Percentiles rank a stretch among this genome's conserved stretches.
Evolutionary conservation across 2,113 vertebrate genomes (phyloP).

Genomic region (Phyllopteryx taeniolatus): DNA sequence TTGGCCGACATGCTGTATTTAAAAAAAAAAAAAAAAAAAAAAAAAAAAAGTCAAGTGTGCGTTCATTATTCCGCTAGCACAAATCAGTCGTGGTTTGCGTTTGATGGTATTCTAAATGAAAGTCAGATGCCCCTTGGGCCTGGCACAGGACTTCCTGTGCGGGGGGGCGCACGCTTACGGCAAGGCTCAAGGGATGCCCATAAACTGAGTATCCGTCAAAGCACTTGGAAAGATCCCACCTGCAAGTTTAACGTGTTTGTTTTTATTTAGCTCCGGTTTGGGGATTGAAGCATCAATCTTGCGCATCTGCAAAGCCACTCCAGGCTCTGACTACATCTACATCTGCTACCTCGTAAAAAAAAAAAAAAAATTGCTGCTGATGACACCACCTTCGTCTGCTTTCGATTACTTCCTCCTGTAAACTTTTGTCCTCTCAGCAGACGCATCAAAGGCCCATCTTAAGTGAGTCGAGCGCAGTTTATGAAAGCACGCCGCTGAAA

Average conservation of each 20-base stretch:
- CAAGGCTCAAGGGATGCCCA: background rate
- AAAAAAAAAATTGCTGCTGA: background rate
- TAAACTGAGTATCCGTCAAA: background rate
- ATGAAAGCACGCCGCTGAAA: background rate
- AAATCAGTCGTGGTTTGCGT: background rate
- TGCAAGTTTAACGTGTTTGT: background rate
- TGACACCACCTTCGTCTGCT: background rate
- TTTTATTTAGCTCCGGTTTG: background rate
- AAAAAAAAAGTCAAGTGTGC: background rate
- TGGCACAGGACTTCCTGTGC: background rate
- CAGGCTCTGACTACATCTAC: slow-evolving; percentile 1
- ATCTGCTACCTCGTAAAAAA: background rate
- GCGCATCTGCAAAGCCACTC: slow-evolving; percentile 9
- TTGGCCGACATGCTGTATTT: no score
- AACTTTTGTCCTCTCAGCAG: background rate
- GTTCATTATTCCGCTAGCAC: background rate
- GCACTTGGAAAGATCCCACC: background rate
- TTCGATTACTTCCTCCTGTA: background rate
- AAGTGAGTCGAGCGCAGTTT: background rate
- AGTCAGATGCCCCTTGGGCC: background rate
- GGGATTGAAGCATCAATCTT: slow-evolving; percentile 1
- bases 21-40: background rate
- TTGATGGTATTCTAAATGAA: slow-evolving; percentile 1
- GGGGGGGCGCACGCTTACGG: background rate
- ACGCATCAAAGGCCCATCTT: background rate